phyloP scores from a whole-genome alignment of 2,888 invertebrate genomes.

The Drosophila subsilvestris region DNA sequence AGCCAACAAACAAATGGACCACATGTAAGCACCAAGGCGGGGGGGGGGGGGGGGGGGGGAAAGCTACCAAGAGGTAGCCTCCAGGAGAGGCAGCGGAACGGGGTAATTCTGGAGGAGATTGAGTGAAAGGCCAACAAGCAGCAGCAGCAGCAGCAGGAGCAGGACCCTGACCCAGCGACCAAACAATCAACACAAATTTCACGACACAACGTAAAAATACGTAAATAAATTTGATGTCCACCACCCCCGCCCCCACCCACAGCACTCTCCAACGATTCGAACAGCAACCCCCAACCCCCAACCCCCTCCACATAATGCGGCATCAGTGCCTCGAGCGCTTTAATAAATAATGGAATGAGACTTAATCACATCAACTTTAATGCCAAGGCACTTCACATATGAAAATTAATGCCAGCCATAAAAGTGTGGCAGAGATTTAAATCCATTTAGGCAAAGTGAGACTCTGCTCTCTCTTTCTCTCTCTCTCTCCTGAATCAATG shows the following conservation, averaged over 20 bases:
- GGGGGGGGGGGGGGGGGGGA: constrained; percentile 12
- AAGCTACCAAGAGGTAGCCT: constrained; percentile 3
- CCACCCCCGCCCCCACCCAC: not conserved
- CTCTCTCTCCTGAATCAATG: not conserved
- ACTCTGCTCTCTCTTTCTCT: not conserved
- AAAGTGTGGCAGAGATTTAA: constrained; percentile 43
- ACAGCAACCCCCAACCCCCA: not conserved
- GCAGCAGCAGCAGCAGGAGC: constrained; percentile 5
- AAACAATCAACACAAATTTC: constrained; percentile 78
- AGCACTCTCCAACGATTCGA: not conserved
- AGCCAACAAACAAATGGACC: constrained; percentile 74
- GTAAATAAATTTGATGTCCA: constrained; percentile 74
- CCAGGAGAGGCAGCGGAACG: not conserved
- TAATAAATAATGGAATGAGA: constrained; percentile 68
- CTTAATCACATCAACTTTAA: constrained; percentile 59
- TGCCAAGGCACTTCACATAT: constrained; percentile 39
- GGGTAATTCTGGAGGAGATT: constrained; percentile 7
- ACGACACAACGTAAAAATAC: constrained; percentile 79
- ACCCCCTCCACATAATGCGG: not conserved
- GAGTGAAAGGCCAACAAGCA: constrained; percentile 25
- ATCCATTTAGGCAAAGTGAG: constrained; percentile 35
- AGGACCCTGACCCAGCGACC: constrained; percentile 47
- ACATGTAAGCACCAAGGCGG: constrained; percentile 46
- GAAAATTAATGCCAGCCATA: constrained; percentile 43
- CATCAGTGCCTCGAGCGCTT: constrained; percentile 38